phyloP scores from a whole-genome alignment of 1,140 invertebrate species.

The Thereuonema tuberculata region DNA sequence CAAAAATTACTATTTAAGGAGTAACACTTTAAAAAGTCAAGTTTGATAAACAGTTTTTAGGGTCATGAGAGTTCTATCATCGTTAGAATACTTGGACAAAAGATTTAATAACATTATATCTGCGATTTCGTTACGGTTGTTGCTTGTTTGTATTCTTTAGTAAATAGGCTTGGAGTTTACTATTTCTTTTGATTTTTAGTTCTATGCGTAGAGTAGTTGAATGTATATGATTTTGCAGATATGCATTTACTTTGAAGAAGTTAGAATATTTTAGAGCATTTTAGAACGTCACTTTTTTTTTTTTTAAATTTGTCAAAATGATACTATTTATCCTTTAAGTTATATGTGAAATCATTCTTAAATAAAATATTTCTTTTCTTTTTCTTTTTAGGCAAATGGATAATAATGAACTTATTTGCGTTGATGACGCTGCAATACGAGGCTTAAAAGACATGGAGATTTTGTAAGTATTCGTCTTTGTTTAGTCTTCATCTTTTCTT shows the following conservation, averaged over 20 bases:
- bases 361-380: conserved; percentile 12
- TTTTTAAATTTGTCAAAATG: not conserved
- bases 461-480: conserved; percentile 48
- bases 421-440: conserved; percentile 73
- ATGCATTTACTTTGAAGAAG: not conserved
- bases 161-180: too few species aligned
- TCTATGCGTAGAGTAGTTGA: too few species aligned
- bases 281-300: not conserved
- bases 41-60: too few species aligned
- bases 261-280: not conserved
- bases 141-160: too few species aligned
- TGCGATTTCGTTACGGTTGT: too few species aligned
- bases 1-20: too few species aligned
- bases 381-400: conserved; percentile 62
- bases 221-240: not conserved
- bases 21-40: too few species aligned
- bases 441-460: conserved; percentile 72
- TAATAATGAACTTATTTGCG: conserved; percentile 82
- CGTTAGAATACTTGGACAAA: too few species aligned
- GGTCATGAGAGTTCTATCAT: too few species aligned
- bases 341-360: not conserved
- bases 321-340: not conserved
- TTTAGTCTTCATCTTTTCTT: not conserved
- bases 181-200: too few species aligned
- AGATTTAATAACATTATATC: too few species aligned